phyloP scores from a whole-genome alignment of 2,113 vertebrate species.

The Leuciscus idus region DNA sequence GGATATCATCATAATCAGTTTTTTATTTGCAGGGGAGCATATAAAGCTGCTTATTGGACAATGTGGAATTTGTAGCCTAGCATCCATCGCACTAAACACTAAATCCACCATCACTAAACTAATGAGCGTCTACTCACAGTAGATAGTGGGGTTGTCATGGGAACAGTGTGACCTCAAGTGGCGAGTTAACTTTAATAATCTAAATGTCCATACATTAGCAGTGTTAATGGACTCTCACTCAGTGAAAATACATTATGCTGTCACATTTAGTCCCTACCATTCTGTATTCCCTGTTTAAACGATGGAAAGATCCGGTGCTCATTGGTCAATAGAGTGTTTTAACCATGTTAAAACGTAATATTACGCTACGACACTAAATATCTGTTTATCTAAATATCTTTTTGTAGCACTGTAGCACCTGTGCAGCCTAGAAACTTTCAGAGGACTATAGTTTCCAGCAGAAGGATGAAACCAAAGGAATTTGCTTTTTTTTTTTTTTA shows the following conservation, averaged over 20 bases:
- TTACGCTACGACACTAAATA: background rate
- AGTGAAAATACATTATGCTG: background rate
- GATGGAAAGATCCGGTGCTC: background rate
- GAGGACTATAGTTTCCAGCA: background rate
- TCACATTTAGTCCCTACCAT: background rate
- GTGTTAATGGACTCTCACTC: background rate
- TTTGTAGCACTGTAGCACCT: no score
- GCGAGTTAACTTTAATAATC: background rate
- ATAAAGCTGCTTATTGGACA: background rate
- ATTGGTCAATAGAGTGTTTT: background rate
- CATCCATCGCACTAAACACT: background rate
- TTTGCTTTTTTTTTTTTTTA: no score
- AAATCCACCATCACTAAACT: background rate
- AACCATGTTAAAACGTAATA: background rate
- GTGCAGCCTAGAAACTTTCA: no score
- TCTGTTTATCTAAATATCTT: background rate
- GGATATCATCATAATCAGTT: background rate
- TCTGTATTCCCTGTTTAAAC: background rate
- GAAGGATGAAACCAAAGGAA: background rate
- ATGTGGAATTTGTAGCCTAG: background rate
- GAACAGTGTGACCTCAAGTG: conserved; percentile 21
- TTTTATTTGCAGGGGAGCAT: background rate
- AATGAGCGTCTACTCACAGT: background rate
- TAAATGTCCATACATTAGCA: background rate
- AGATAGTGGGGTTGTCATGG: conserved; percentile 34